Conservation (phyloP, 2,888 invertebrate species). For the Scaptomyza cyrtandrae region DNA sequence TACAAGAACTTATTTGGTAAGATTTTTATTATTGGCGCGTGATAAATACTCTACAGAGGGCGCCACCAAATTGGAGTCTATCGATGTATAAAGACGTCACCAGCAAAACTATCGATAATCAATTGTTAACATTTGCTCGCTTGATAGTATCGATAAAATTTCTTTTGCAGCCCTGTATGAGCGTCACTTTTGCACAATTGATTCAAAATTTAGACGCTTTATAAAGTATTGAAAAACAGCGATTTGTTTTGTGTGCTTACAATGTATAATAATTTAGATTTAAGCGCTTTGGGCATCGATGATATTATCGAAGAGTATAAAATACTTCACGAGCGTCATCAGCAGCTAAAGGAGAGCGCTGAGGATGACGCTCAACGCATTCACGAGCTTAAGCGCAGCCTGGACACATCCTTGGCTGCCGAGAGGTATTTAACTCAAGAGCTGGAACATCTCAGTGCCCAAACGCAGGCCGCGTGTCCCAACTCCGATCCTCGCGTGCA, state of each 20-base stretch:
- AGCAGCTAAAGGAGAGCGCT: conserved; percentile 64
- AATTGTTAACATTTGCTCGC: background rate
- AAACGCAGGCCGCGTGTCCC: conserved; percentile 36
- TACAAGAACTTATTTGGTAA: background rate
- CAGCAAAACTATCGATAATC: conserved; percentile 3
- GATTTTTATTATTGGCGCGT: background rate
- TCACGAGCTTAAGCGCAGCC: conserved; percentile 80
- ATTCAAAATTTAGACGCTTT: conserved; percentile 43
- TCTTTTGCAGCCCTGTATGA: background rate
- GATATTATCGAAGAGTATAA: conserved; percentile 82
- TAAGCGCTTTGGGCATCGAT: conserved; percentile 68
- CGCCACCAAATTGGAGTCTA: conserved; percentile 20
- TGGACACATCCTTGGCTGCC: conserved; percentile 80
- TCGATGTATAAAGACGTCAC: background rate
- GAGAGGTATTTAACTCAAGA: conserved; percentile 81
- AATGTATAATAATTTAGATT: conserved; percentile 70
- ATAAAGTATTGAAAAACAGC: background rate
- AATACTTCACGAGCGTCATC: conserved; percentile 71
- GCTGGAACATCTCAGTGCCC: conserved; percentile 73
- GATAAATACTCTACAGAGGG: conserved; percentile 20
- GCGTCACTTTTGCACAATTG: conserved; percentile 43
- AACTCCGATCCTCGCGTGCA: conserved; percentile 35
- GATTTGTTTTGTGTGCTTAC: background rate
- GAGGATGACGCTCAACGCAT: conserved; percentile 82
- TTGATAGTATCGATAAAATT: conserved; percentile 11